phyloP scores from a whole-genome alignment of 1,140 invertebrate genomes.

The Eufriesea mexicana region DNA sequence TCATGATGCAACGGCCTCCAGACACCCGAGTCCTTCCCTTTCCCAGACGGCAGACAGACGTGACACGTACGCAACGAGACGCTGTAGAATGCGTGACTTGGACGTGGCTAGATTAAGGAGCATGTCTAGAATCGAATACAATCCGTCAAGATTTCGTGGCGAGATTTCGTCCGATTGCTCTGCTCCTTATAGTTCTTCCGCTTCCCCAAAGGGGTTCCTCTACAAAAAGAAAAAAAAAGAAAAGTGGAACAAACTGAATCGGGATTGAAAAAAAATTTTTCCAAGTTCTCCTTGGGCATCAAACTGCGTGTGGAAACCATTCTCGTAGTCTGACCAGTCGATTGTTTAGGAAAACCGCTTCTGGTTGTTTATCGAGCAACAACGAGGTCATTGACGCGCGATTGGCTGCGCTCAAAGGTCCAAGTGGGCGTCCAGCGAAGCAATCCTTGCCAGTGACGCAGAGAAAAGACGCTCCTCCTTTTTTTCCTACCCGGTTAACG shows the following conservation, averaged over 20 bases:
- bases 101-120: slow-evolving; percentile 76
- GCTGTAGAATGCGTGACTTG: slow-evolving; percentile 71
- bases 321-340: background rate
- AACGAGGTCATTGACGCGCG: slow-evolving; percentile 66
- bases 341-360: slow-evolving; percentile 43
- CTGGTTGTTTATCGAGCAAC: slow-evolving; percentile 31
- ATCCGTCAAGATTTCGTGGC: slow-evolving; percentile 60
- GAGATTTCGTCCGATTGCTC: slow-evolving; percentile 10
- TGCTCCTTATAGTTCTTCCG: background rate
- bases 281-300: background rate
- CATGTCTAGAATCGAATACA: slow-evolving; percentile 76
- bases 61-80: slow-evolving; percentile 77
- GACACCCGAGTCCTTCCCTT: slow-evolving; percentile 72
- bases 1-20: slow-evolving; percentile 70
- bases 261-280: slow-evolving; percentile 4
- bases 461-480: slow-evolving; percentile 49
- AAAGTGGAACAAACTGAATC: slow-evolving; percentile 5
- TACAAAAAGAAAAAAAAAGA: background rate
- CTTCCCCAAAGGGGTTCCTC: background rate
- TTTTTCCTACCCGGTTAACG: slow-evolving; percentile 35
- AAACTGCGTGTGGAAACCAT: background rate
- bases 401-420: slow-evolving; percentile 60
- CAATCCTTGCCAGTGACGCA: slow-evolving; percentile 61
- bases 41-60: slow-evolving; percentile 79
- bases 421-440: slow-evolving; percentile 56